Base-by-base conservation (phyloP, 2,888 invertebrate species). In the Bombyx huttoni region DNA sequence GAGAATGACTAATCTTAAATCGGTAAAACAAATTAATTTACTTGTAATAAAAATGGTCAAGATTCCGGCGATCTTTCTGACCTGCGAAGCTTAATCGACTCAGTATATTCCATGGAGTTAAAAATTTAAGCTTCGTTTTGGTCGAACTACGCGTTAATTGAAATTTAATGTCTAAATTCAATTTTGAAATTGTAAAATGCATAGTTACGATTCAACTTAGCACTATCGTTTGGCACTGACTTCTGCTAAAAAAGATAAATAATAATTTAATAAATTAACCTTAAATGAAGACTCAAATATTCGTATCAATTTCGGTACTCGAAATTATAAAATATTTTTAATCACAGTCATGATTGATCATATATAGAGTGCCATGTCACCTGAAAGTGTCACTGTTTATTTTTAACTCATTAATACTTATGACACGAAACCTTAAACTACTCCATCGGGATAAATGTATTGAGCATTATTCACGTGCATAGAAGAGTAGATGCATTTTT, bases 361-460 rank as follows among this genome's bases (percentile, higher is more conserved):
- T 74, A 67, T 70, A 70, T 70, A 73, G 73, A 74, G 73, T 82
- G 85, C 86, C 85, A 82, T 71, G 78, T 81, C 72, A 75, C 73
- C 70, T 73, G 73, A 75, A 76, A 75, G 70, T 74, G 74, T 75
- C 64, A 70, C 76, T 75, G 76, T 70, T 73, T 71, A 75, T 64
- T 48, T 52, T 47, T 59, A 73, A 81, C 78, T 75, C 71, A 78
- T 75, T 78, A 82, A 79, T 71, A 56, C 70, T 63, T 82, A 83
- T 87, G 87, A 87, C 87, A 87, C 87, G 83, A 87, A 85, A 87
- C 77, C 85, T 83, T 83, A 85, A 71, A 77, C 82, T 86, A 85
- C 77, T 83, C 81, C 83, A 76, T 78, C 78, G 75, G 76, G 78
- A 80, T 74, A 83, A 78, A 85, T 86, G 86, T 83, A 83, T 87